Conservation (phyloP, 2,888 invertebrate species). For the Drosophila subquinaria region DNA sequence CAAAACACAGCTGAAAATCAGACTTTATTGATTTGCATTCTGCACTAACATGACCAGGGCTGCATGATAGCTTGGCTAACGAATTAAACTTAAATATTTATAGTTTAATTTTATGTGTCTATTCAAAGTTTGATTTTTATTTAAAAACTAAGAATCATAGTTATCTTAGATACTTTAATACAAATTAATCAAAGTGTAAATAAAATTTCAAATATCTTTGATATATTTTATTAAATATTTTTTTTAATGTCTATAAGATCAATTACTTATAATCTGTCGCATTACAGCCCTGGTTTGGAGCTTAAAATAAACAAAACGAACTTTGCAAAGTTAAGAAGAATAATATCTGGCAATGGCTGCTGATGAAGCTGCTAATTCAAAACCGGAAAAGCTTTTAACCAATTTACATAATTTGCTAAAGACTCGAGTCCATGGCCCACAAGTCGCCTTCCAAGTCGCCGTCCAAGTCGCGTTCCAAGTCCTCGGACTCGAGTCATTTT, state of each 20-base stretch:
- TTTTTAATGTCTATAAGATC: neutral
- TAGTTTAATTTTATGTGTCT: no score
- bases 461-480: slow-evolving; percentile 22
- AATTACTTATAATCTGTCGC: neutral
- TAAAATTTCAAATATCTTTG: no score
- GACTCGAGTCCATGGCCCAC: slow-evolving; percentile 37
- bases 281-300: neutral
- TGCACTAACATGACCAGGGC: neutral
- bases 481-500: slow-evolving; percentile 50
- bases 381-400: slow-evolving; percentile 83
- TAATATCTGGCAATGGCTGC: slow-evolving; percentile 62
- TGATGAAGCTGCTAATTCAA: slow-evolving; percentile 82
- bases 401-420: slow-evolving; percentile 83
- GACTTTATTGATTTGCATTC: slow-evolving; percentile 38
- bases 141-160: no score
- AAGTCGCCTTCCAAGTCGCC: slow-evolving; percentile 26
- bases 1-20: slow-evolving; percentile 24
- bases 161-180: no score
- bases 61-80: neutral
- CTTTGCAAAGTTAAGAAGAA: slow-evolving; percentile 57
- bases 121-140: no score
- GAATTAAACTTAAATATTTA: no score
- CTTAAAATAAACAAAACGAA: slow-evolving; percentile 49
- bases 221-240: no score
- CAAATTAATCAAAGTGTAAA: no score